phyloP scores from a whole-genome alignment of 2,113 vertebrate genomes.

The Gambusia affinis region DNA sequence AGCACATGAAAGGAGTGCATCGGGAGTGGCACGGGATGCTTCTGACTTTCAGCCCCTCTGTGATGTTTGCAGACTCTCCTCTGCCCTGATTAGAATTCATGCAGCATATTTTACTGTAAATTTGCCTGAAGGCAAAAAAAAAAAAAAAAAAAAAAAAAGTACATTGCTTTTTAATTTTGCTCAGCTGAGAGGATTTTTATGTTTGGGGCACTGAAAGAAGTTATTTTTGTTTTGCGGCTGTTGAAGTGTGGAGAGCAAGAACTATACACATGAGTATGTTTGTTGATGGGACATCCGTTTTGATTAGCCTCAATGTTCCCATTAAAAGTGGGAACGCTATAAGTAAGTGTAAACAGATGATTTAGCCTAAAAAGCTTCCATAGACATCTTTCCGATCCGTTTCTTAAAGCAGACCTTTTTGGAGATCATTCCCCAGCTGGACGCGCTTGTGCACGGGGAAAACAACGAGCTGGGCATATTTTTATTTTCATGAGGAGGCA shows the following conservation, averaged over 20 bases:
- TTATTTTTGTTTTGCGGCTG: slow-evolving; percentile 3
- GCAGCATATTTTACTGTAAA: slow-evolving; percentile 1
- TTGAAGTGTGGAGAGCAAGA: neutral
- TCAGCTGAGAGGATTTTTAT: slow-evolving; percentile 4
- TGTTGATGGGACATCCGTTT: neutral
- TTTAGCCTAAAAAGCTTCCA: neutral
- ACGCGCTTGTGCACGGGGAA: neutral
- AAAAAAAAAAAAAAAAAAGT: neutral
- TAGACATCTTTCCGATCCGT: neutral
- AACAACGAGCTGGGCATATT: slow-evolving; percentile 35
- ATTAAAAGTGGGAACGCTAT: slow-evolving; percentile 20
- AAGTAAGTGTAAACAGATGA: slow-evolving; percentile 7
- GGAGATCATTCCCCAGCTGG: slow-evolving; percentile 30
- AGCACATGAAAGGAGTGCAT: slow-evolving; percentile 26
- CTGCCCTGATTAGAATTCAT: slow-evolving; percentile 16
- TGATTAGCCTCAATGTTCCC: neutral
- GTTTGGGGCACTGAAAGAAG: slow-evolving; percentile 2
- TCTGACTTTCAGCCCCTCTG: slow-evolving; percentile 12
- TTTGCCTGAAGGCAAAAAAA: slow-evolving; percentile 6
- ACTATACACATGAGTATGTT: neutral
- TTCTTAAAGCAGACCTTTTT: neutral
- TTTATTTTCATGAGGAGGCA: slow-evolving; percentile 11
- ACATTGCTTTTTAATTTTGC: neutral
- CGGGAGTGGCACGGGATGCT: slow-evolving; percentile 13
- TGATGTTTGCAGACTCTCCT: neutral